Evolutionary conservation across 2,797 vertebrate genomes (phyloP).

Genomic region (Buphagus erythrorhynchus): DNA sequence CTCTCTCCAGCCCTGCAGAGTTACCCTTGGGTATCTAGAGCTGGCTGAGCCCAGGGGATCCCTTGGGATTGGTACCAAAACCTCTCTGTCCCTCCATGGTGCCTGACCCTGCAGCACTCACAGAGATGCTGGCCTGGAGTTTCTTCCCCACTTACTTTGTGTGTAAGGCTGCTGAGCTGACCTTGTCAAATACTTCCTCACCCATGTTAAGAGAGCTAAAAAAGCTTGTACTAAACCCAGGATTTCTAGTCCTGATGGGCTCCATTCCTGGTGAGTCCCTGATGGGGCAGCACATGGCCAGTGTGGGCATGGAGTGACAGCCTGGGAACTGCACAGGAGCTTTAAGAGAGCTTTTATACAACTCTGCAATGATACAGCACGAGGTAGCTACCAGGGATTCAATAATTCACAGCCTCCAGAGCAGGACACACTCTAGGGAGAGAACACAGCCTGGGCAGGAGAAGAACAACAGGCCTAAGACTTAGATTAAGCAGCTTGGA

Average conservation of each 20-base stretch:
- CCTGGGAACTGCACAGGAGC: neutral
- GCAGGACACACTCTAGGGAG: accelerated
- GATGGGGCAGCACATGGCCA: neutral
- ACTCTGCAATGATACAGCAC: neutral
- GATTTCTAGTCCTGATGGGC: neutral
- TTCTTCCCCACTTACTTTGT: neutral
- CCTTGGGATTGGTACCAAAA: neutral
- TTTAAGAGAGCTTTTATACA: neutral
- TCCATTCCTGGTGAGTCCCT: neutral
- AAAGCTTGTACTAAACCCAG: neutral
- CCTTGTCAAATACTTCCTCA: neutral
- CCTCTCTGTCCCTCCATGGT: accelerated
- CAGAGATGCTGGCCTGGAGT: neutral
- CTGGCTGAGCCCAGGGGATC: neutral
- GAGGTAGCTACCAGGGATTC: neutral
- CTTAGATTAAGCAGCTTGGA: neutral
- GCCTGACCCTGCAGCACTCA: accelerated
- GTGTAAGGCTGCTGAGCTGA: accelerated
- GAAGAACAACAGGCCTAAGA: neutral
- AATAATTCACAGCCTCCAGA: neutral
- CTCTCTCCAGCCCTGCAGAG: neutral
- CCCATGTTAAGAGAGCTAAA: neutral
- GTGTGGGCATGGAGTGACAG: neutral
- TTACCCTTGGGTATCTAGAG: accelerated
- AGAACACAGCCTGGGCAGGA: neutral